phyloP scores from a whole-genome alignment of 2,113 vertebrate genomes.

The Arizona elegans region DNA sequence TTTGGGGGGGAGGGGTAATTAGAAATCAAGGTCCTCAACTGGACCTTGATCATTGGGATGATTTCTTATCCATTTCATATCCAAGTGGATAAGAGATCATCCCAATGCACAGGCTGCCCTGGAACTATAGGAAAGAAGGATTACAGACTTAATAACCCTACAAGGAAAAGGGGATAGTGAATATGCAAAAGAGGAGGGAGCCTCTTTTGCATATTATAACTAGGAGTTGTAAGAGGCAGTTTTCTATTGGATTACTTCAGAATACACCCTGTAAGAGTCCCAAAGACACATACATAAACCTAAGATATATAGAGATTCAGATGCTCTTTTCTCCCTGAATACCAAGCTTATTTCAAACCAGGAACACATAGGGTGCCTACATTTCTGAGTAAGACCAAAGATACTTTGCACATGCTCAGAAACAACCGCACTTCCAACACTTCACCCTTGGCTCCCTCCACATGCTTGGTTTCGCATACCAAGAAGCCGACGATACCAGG shows the following conservation, averaged over 20 bases:
- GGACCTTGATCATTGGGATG: not conserved
- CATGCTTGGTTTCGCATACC: not conserved
- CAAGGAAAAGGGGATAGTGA: not conserved
- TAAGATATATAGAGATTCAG: not conserved
- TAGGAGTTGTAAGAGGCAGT: not conserved
- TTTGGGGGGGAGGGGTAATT: no score
- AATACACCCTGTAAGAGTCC: not conserved
- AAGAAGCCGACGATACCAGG: no score
- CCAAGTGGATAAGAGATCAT: not conserved
- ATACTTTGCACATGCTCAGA: not conserved
- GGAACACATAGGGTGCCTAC: no score
- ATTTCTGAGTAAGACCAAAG: not conserved
- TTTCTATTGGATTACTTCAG: not conserved
- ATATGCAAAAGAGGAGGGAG: not conserved
- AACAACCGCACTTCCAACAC: not conserved
- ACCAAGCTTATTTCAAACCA: not conserved
- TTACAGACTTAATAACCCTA: not conserved
- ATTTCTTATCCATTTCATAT: not conserved
- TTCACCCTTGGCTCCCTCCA: not conserved
- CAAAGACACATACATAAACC: not conserved
- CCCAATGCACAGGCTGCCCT: not conserved
- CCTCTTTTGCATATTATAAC: not conserved
- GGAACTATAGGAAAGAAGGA: not conserved
- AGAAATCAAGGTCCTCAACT: not conserved
- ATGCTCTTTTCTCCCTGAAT: no score